Evolutionary conservation across 2,113 vertebrate genomes (phyloP).

Genomic region (Pandion haliaetus): DNA sequence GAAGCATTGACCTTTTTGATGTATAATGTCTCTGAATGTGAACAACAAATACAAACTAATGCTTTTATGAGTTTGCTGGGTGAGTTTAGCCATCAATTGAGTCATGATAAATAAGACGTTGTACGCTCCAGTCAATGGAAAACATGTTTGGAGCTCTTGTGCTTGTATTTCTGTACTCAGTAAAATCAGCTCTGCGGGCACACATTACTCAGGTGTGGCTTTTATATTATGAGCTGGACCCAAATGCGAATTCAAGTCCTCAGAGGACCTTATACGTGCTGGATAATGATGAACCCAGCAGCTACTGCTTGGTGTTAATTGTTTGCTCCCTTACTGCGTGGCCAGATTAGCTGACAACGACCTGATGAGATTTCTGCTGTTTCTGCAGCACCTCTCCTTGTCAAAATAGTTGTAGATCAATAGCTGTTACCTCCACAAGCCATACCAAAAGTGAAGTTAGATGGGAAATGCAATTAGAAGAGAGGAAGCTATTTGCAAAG

Average conservation of each 20-base stretch:
- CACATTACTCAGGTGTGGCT: neutral
- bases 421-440: slow-evolving; percentile 36
- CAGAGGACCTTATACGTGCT: slow-evolving; percentile 7
- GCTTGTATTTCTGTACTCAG: neutral
- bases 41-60: slow-evolving; percentile 64
- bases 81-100: slow-evolving; percentile 48
- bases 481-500: slow-evolving; percentile 27
- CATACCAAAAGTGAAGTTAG: neutral
- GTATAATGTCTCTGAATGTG: slow-evolving; percentile 42
- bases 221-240: neutral
- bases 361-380: slow-evolving; percentile 53
- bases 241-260: neutral
- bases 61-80: slow-evolving; percentile 55
- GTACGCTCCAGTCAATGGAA: neutral
- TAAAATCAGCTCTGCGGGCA: slow-evolving; percentile 15
- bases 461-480: slow-evolving; percentile 37
- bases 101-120: slow-evolving; percentile 54
- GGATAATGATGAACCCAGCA: slow-evolving; percentile 30
- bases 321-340: slow-evolving; percentile 20
- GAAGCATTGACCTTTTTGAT: slow-evolving; percentile 69
- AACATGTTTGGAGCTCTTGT: slow-evolving; percentile 20
- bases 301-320: slow-evolving; percentile 36
- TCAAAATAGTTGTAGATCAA: slow-evolving; percentile 55
- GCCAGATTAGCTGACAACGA: slow-evolving; percentile 51
- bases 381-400: slow-evolving; percentile 13